Percentiles rank a stretch among this genome's conserved stretches.
These are phyloP conservation scores for Athrips mouffetella DNA, from an alignment of 2,888 invertebrate genomes.

Conservation along the genomic window DNA sequence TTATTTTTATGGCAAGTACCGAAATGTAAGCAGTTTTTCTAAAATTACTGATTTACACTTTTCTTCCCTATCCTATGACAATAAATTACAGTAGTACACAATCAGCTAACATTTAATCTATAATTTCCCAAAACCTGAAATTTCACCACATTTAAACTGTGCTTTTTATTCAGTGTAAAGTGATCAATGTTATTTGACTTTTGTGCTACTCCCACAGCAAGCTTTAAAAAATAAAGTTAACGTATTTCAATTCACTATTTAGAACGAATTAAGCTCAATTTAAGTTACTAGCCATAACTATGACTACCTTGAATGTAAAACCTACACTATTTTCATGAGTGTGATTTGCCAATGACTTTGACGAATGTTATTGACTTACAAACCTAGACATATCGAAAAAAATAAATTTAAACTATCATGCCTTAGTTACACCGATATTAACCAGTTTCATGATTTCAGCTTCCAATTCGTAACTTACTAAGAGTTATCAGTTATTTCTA, in stretches of 20 bases:
- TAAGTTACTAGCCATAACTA: too few species aligned
- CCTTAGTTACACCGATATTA: conserved; percentile 57
- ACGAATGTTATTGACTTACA: conserved; percentile 6
- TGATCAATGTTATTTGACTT: background rate
- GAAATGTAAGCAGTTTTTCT: background rate
- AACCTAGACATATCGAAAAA: background rate
- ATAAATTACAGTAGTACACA: too few species aligned
- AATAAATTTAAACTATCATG: conserved; percentile 46
- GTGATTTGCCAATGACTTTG: conserved; percentile 1
- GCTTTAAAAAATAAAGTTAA: background rate
- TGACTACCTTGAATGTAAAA: too few species aligned
- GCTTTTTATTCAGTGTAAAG: too few species aligned
- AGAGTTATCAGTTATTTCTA: conserved; percentile 35
- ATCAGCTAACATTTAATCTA: too few species aligned
- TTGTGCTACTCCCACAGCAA: background rate
- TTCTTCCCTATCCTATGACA: too few species aligned
- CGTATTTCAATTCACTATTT: too few species aligned
- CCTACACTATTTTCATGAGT: background rate
- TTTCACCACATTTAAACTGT: background rate
- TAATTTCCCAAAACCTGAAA: background rate
- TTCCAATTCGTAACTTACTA: conserved; percentile 28
- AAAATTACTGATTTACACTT: too few species aligned
- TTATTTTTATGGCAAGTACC: too few species aligned
- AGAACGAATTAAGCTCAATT: too few species aligned
- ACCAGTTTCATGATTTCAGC: conserved; percentile 14